These are phyloP conservation scores for Potamarius usumacintae DNA, from an alignment of 2,113 vertebrate species.

Conservation along the genomic window DNA sequence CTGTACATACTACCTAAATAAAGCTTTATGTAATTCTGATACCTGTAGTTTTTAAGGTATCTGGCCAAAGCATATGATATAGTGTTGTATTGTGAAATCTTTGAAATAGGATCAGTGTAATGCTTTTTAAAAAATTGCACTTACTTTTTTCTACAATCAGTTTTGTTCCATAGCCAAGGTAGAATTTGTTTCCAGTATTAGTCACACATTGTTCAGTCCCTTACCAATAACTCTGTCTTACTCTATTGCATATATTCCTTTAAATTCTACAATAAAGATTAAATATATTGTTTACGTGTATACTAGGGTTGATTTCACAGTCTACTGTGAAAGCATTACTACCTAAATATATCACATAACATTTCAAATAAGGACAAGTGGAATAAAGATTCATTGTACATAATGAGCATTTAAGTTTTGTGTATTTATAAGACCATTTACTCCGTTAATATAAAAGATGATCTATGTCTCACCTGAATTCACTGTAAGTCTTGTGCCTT, in stretches of 20 bases:
- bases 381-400: not conserved
- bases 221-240: slow-evolving; percentile 35
- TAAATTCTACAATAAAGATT: not conserved
- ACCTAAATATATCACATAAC: not conserved
- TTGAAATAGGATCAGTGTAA: not conserved
- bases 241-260: not conserved
- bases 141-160: slow-evolving; percentile 38
- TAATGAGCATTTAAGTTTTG: not conserved
- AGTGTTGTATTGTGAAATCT: not conserved
- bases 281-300: not conserved
- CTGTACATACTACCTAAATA: not conserved
- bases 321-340: not conserved
- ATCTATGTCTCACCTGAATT: slow-evolving; percentile 29
- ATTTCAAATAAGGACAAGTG: not conserved
- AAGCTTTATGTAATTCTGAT: not conserved
- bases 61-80: not conserved
- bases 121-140: not conserved
- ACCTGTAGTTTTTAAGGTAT: not conserved
- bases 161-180: slow-evolving; percentile 42
- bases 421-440: not conserved
- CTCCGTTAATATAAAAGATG: not conserved
- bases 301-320: not conserved
- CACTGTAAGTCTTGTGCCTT: slow-evolving; percentile 41
- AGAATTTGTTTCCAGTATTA: slow-evolving; percentile 13
- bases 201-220: slow-evolving; percentile 39